Evolutionary conservation across 2,113 vertebrate genomes (phyloP).

Genomic region (Monopterus albus): DNA sequence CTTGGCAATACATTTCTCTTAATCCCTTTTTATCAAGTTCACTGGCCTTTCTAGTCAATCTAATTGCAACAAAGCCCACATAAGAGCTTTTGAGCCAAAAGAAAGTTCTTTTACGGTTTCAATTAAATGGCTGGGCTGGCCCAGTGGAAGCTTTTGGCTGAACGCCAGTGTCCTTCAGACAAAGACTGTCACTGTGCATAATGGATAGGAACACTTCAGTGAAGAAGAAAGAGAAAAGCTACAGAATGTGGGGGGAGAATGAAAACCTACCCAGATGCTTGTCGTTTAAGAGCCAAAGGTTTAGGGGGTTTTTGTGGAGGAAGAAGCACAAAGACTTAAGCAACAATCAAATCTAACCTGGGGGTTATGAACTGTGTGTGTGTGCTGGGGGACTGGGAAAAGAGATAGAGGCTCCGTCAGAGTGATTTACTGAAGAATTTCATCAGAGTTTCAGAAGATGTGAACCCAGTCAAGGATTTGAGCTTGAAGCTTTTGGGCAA

Average conservation of each 20-base stretch:
- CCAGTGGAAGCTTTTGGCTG: slow-evolving; percentile 78
- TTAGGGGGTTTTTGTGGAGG: not conserved
- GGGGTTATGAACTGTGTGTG: slow-evolving; percentile 29
- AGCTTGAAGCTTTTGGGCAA: slow-evolving; percentile 15
- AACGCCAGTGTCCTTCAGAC: slow-evolving; percentile 86
- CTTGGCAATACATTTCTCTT: slow-evolving; percentile 84
- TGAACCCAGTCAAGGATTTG: slow-evolving; percentile 19
- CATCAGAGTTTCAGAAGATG: slow-evolving; percentile 18
- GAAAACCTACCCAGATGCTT: slow-evolving; percentile 39
- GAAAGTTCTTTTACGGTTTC: slow-evolving; percentile 79
- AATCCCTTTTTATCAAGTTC: slow-evolving; percentile 87
- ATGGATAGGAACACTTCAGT: slow-evolving; percentile 57
- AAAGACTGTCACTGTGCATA: slow-evolving; percentile 82
- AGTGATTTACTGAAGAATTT: slow-evolving; percentile 25
- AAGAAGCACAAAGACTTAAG: slow-evolving; percentile 40
- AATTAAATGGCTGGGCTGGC: slow-evolving; percentile 84
- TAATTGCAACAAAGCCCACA: slow-evolving; percentile 80
- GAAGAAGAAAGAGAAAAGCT: slow-evolving; percentile 27
- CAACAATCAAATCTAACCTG: slow-evolving; percentile 41
- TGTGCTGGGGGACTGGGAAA: not conserved
- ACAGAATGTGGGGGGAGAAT: slow-evolving; percentile 21
- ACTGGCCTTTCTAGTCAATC: slow-evolving; percentile 86
- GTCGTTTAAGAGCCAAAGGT: slow-evolving; percentile 38
- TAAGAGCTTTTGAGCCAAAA: slow-evolving; percentile 79
- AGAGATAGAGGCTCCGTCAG: slow-evolving; percentile 14